Base-by-base conservation (phyloP, 2,113 vertebrate species). In the Hippocampus zosterae region DNA sequence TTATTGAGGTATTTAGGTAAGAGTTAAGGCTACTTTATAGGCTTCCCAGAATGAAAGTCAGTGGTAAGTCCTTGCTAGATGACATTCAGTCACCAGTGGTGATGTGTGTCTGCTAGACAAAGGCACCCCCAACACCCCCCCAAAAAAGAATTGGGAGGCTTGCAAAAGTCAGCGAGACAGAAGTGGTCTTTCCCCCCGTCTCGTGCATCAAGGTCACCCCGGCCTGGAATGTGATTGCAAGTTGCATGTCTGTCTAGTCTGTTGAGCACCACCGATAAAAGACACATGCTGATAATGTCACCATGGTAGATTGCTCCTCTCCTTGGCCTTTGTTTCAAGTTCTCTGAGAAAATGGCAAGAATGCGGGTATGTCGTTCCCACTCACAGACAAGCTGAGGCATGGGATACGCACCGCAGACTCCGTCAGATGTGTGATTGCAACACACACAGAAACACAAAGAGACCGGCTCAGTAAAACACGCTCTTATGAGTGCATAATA, bases 321-420 rank as follows among this genome's bases (percentile, higher is more conserved):
- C 77, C 80, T 78, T 71, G 77, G 76, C 70, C 78, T 87, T 87
- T 83, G 81, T 85, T 83, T 88, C 84, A 83, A 79, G 74, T 73
- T 81, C 61, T 69, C 63, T 50, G 76, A 55, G 67, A 86, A 88
- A 87, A 88, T 71, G 71, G 76, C 81, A 85, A 70, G 82, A 90
- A 89, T 84, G 84, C 77, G 69, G 74, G 80, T 83, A 81, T 80
- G 83, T 72, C 84, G 72, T 75, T 71, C 69, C 68, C 75, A 76
- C 74, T 64, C 68, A 74, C 57, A 59, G 78, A 82, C 85, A 84
- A 75, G 84, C 79, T 4, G 70, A 76, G 77, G 64, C 83, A 77
- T 19, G 75, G 70, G 48, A n/a, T 59, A 40, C 72, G 65, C 63
- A 18, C 63, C 18, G 53, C 74, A 69, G 75, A 76, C 77, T 12